Percentiles rank a stretch among this genome's conserved stretches.
Conservation (phyloP, 2,888 invertebrate species). For the Candidula unifasciata region DNA sequence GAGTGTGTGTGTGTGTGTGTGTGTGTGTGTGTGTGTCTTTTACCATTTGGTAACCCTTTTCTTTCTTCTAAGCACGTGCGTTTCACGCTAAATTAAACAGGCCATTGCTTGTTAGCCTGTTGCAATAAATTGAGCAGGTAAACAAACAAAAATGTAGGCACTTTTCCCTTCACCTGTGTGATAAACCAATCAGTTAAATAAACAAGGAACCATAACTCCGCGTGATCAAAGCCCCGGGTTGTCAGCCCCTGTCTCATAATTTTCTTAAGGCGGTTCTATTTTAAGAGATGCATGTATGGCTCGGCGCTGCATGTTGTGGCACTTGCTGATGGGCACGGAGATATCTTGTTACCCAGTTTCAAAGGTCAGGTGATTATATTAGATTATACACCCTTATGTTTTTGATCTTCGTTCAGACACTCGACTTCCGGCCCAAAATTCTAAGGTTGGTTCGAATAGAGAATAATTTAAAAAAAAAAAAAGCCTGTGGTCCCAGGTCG, state of each 20-base stretch:
- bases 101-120: background rate
- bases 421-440: too few relatives aligned
- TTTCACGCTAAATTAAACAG: conserved; percentile 9
- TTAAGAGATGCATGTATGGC: background rate
- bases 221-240: background rate
- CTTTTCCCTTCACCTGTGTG: background rate
- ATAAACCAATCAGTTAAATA: conserved; percentile 16
- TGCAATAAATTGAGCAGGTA: conserved; percentile 6
- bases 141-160: background rate
- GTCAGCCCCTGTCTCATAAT: conserved; percentile 13
- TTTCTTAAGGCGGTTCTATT: background rate
- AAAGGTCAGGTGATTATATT: too few relatives aligned
- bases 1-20: too few relatives aligned
- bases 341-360: too few relatives aligned
- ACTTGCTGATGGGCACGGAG: background rate
- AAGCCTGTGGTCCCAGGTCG: background rate
- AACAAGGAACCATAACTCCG: conserved; percentile 19
- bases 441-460: too few relatives aligned
- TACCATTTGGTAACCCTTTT: background rate
- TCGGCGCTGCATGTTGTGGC: background rate
- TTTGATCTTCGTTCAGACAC: too few relatives aligned
- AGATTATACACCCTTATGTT: too few relatives aligned
- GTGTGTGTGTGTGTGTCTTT: too few relatives aligned
- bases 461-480: too few relatives aligned
- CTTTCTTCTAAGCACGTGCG: background rate